These are phyloP conservation scores for Chlorodrepanis virens DNA, from an alignment of 2,113 vertebrate species.

Conservation along the genomic window DNA sequence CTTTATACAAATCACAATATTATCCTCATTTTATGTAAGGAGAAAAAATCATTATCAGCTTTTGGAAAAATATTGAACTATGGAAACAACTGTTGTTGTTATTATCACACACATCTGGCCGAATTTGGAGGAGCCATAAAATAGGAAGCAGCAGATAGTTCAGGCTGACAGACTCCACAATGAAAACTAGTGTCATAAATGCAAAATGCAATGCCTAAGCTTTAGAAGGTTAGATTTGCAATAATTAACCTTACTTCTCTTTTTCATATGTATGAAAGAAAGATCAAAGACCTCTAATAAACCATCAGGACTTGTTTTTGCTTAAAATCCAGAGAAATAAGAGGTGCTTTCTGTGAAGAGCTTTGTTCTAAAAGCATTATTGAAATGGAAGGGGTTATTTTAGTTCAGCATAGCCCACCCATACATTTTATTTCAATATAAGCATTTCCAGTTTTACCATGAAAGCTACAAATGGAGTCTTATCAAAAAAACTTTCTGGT, in stretches of 20 bases:
- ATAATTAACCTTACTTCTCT: conserved; percentile 21
- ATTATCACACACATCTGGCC: background rate
- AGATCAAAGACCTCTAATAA: conserved; percentile 19
- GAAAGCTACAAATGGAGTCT: no score
- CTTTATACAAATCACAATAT: background rate
- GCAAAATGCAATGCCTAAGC: background rate
- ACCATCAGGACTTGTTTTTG: background rate
- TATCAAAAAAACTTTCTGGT: background rate
- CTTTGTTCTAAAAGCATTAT: background rate
- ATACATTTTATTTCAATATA: background rate
- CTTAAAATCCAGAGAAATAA: background rate
- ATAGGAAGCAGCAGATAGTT: background rate
- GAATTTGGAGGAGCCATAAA: background rate
- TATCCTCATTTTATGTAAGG: background rate
- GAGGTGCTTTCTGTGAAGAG: background rate
- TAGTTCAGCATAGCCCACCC: background rate
- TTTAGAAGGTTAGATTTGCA: background rate
- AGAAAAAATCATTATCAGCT: background rate
- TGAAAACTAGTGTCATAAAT: background rate
- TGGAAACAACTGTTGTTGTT: background rate
- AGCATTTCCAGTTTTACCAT: background rate
- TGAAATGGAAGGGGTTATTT: background rate
- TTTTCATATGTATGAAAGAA: conserved; percentile 3
- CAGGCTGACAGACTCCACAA: background rate
- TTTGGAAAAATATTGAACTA: background rate